phyloP scores from a whole-genome alignment of 2,888 invertebrate genomes.

The Dysmachus trigonus region DNA sequence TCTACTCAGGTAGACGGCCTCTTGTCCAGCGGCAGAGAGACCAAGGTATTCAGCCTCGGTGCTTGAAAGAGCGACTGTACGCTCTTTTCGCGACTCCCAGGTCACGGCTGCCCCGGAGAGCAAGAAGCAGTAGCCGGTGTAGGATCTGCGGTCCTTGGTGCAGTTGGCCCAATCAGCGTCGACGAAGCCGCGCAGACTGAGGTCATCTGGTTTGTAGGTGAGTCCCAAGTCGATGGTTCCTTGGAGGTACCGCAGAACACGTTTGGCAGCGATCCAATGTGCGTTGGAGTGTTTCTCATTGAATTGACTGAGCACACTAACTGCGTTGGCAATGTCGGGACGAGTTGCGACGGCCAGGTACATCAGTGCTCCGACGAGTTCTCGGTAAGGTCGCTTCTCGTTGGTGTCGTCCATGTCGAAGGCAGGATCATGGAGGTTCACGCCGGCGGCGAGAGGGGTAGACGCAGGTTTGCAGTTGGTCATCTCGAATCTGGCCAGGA shows the following conservation, averaged over 20 bases:
- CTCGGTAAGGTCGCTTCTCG: neutral
- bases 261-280: constrained; percentile 43
- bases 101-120: too few relatives aligned
- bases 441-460: neutral
- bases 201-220: neutral
- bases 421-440: neutral
- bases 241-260: neutral
- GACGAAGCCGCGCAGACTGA: too few relatives aligned
- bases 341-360: constrained; percentile 41
- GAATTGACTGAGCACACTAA: constrained; percentile 30
- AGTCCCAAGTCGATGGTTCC: neutral
- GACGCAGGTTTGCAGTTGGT: neutral
- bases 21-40: too few relatives aligned
- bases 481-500: neutral
- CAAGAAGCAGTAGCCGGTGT: too few relatives aligned
- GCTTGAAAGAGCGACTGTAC: too few relatives aligned
- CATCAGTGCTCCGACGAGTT: constrained; percentile 23
- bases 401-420: neutral
- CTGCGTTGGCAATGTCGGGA: constrained; percentile 41
- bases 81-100: too few relatives aligned
- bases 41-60: too few relatives aligned
- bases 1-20: too few relatives aligned
- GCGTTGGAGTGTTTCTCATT: constrained; percentile 6
- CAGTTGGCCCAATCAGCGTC: too few relatives aligned
- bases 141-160: too few relatives aligned